phyloP scores from a whole-genome alignment of 2,797 vertebrate species.

The Bufotes viridis region DNA sequence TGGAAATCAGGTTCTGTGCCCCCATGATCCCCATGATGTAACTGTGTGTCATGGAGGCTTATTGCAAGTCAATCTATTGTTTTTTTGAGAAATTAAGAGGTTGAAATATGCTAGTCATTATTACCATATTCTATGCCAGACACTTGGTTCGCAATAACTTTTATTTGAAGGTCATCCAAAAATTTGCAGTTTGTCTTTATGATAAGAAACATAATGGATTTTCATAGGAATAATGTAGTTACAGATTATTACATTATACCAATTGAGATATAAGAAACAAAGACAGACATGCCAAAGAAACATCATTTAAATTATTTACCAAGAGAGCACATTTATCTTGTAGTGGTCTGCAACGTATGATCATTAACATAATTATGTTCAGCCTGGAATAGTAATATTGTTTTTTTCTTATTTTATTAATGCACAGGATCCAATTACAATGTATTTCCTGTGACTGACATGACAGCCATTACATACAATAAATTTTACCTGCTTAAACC shows the following conservation, averaged over 20 bases:
- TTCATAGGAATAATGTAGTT: background rate
- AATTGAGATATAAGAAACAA: background rate
- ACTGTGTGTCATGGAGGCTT: no score
- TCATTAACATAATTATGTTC: background rate
- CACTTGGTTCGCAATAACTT: no score
- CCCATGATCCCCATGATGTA: no score
- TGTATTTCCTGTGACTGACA: background rate
- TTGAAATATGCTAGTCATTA: no score
- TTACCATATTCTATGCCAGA: no score
- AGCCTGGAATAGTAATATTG: no score
- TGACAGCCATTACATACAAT: no score
- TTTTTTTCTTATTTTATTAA: background rate
- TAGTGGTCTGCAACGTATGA: background rate
- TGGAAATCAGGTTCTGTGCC: no score
- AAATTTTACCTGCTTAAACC: no score
- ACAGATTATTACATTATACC: conserved; percentile 1
- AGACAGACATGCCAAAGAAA: background rate
- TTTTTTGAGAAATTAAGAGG: no score
- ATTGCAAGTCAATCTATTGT: no score
- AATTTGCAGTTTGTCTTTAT: background rate
- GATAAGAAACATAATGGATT: background rate
- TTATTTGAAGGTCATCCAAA: background rate
- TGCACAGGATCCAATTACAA: background rate
- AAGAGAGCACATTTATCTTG: background rate
- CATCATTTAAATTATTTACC: background rate